Base-by-base conservation (phyloP, 2,113 vertebrate species). In the Eudyptes chrysolophus region DNA sequence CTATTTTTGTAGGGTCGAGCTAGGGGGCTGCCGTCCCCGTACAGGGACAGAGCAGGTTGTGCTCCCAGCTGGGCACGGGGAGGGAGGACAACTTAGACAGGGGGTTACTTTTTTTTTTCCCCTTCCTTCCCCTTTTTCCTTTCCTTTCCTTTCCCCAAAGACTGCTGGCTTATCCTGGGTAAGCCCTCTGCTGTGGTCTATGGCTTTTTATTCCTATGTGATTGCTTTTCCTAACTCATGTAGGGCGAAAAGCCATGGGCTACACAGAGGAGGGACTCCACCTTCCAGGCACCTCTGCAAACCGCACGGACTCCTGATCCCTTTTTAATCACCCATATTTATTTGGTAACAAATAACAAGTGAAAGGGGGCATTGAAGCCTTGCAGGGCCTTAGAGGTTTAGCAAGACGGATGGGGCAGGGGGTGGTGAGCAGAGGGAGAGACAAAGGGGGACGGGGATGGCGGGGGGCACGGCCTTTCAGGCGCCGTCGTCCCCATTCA, bases 151-250 rank as follows among this genome's bases (percentile, higher is more conserved):
- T 75, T 92, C 38, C 96, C 88, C 90, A 36, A 29, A 89, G 36
- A 2, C 68, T 7, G 94, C 94, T 79, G 57, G 74, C 65, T 97
- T 94, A 74, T 94, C 97, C 94, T 96, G 97, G 93, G 83, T 95
- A 79, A 94, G 97, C 98, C 99, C 98, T 98, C 99, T 99, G 98
- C 99, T 99, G 99, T 99, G 99, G 99, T 98, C 98, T 99, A 99
- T 99, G 99, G 99, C 99, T 99, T 99, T 99, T 99, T 99, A 99
- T 99, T 99, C 99, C 99, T 99, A 99, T 99, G 99, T 99, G 99
- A 99, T 99, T 99, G 98, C 98, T 98, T 98, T 98, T 98, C 98
- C 96, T 88, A 98, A 99, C 98, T 99, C 99, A 99, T 99, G 99
- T 99, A 99, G 99, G 99, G 99, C 99, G 98, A 98, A 99, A 99